Conservation (phyloP, 2,888 invertebrate genomes). For the Drosophila leonis region DNA sequence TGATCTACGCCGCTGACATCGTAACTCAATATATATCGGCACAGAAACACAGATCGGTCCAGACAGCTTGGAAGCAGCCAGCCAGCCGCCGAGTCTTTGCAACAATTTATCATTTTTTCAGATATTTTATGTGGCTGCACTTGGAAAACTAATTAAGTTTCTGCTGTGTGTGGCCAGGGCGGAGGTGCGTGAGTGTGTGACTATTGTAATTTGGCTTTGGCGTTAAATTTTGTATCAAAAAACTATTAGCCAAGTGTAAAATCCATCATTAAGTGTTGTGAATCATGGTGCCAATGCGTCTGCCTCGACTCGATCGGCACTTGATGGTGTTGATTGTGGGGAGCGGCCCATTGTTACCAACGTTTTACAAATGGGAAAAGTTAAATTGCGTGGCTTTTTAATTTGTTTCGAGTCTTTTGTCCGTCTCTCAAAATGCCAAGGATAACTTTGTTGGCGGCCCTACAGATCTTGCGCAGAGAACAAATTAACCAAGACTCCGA, state of each 20-base stretch:
- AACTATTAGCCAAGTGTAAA: slow-evolving; percentile 77
- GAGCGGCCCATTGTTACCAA: slow-evolving; percentile 49
- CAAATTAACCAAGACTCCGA: slow-evolving; percentile 23
- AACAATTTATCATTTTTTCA: slow-evolving; percentile 44
- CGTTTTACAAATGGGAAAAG: slow-evolving; percentile 52
- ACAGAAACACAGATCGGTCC: slow-evolving; percentile 61
- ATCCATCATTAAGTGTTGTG: slow-evolving; percentile 57
- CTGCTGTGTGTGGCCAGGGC: slow-evolving; percentile 62
- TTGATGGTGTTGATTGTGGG: slow-evolving; percentile 34
- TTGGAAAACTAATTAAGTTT: slow-evolving; percentile 77
- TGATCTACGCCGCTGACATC: slow-evolving; percentile 68
- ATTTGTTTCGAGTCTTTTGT: slow-evolving; percentile 52
- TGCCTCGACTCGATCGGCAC: slow-evolving; percentile 39
- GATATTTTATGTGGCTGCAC: slow-evolving; percentile 57
- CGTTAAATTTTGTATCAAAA: slow-evolving; percentile 79
- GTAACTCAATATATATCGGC: slow-evolving; percentile 63
- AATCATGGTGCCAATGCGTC: slow-evolving; percentile 67
- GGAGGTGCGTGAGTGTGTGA: slow-evolving; percentile 36
- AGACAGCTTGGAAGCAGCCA: slow-evolving; percentile 75
- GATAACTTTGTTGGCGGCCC: slow-evolving; percentile 44
- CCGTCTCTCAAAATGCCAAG: slow-evolving; percentile 24
- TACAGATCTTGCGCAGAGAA: slow-evolving; percentile 39
- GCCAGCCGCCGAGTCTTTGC: slow-evolving; percentile 60
- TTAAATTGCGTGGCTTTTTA: slow-evolving; percentile 65
- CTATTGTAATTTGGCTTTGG: slow-evolving; percentile 71